Evolutionary conservation across 2,888 invertebrate species (phyloP), one percentile per base, ranked within the genome.

Genomic region (Patella caerulea): DNA sequence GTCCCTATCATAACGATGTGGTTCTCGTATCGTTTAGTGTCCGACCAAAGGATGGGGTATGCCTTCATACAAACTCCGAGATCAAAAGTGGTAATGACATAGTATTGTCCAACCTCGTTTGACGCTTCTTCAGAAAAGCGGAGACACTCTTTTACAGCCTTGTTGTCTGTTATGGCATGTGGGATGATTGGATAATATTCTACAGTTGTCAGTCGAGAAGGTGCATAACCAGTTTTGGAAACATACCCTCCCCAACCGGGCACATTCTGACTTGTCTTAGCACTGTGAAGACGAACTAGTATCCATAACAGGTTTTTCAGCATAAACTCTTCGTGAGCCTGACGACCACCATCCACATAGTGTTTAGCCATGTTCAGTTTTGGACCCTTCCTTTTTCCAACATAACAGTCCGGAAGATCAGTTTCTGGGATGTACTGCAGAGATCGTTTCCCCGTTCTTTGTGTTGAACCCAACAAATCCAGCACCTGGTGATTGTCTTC

Each of bases 61-160:
- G 84, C 83, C 71, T 82, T 82, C 81, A 84, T 84, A 71, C 83
- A 82, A 29, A 84, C 82, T 4, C 84, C 81, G 9, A 84, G 71
- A 71, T 85, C 84, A 78, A 83, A 85, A 29, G 83, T 83, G 45
- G 81, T 84, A 14, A 84, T 74, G n/a, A 78, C 75, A 72, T 81
- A 84, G 45, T 73, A 3, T 69, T 84, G 85, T 1, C 81, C 80
- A 71, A 82, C 82, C 34, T 34, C 34, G 34, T 34, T 34, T 34
- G 34, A 34, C 34, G 77, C 82, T 53, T 78, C 72, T 73, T 81
- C 82, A 14, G 83, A 75, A 69, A 73, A 74, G 24, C 79, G 45
- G 17, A 82, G 65, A 29, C 82, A 81, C 71, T 83, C 81, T 52
- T 84, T 78, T 12, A 83, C 82, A 14, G 80, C 78, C 70, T 56